These are phyloP conservation scores for Ophion slaviceki DNA, from an alignment of 2,888 invertebrate species.

Conservation along the genomic window DNA sequence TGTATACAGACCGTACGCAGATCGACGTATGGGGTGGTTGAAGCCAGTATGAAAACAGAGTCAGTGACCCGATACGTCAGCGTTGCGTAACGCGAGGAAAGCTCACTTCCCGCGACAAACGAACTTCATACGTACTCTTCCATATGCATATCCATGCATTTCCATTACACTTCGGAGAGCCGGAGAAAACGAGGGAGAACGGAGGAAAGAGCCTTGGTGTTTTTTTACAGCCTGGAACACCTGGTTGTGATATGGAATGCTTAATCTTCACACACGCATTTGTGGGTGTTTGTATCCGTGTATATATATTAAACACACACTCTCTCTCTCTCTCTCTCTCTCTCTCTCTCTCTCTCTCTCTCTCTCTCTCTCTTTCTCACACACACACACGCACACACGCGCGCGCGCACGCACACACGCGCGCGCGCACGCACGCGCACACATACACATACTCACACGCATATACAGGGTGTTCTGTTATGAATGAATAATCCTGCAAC, in stretches of 20 bases:
- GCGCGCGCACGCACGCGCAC: no score
- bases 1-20: neutral
- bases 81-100: slow-evolving; percentile 53
- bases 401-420: no score
- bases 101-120: neutral
- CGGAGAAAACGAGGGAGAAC: slow-evolving; percentile 43
- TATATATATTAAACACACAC: no score
- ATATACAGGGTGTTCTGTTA: no score
- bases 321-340: no score
- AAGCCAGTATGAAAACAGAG: neutral
- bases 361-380: no score
- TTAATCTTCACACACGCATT: no score
- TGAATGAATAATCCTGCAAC: no score
- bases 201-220: slow-evolving; percentile 17
- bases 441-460: no score
- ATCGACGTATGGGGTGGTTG: neutral
- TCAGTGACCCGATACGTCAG: slow-evolving; percentile 59
- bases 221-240: slow-evolving; percentile 50
- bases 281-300: slow-evolving; percentile 14
- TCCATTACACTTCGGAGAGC: slow-evolving; percentile 27
- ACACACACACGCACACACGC: no score
- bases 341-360: no score
- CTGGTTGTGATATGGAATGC: slow-evolving; percentile 39
- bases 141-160: slow-evolving; percentile 39
- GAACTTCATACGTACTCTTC: slow-evolving; percentile 4